A percentile compares a stretch with the other conserved stretches of the same genome.
Conservation (phyloP, 2,888 invertebrate genomes). For the Nesidiocoris tenuis region DNA sequence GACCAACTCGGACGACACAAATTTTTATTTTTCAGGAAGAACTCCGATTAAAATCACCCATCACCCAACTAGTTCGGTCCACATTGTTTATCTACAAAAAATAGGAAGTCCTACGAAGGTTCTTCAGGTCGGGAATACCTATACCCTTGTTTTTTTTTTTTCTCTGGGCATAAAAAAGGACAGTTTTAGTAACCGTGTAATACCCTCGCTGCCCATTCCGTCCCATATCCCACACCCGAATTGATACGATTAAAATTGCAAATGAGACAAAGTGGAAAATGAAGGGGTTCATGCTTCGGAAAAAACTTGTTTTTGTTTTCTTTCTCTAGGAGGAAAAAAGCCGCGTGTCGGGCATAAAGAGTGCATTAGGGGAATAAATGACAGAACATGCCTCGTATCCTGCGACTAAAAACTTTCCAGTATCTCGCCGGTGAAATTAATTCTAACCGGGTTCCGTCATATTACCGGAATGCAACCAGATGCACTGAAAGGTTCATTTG, state of each 20-base stretch:
- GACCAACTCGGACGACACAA: no score
- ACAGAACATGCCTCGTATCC: neutral
- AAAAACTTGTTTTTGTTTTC: neutral
- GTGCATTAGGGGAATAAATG: slow-evolving; percentile 22
- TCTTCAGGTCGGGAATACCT: no score
- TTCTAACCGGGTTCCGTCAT: neutral
- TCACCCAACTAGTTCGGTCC: no score
- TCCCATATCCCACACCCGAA: neutral
- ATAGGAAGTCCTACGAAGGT: no score
- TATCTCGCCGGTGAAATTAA: neutral
- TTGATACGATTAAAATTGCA: slow-evolving; percentile 23
- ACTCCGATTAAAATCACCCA: no score
- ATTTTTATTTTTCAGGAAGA: no score
- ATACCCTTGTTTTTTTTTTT: neutral
- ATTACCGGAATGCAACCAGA: neutral
- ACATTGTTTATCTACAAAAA: no score
- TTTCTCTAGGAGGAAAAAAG: slow-evolving; percentile 3
- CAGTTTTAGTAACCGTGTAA: neutral
- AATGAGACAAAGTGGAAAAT: slow-evolving; percentile 28
- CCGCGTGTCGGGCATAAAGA: slow-evolving; percentile 5
- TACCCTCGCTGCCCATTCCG: neutral
- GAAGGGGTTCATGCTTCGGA: neutral
- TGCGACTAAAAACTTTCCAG: neutral
- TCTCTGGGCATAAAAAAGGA: neutral
- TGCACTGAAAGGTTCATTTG: neutral